Evolutionary conservation across 1,140 invertebrate species (phyloP), one percentile per base, ranked within the genome.

Genomic region (Muscidifurax raptorellus): DNA sequence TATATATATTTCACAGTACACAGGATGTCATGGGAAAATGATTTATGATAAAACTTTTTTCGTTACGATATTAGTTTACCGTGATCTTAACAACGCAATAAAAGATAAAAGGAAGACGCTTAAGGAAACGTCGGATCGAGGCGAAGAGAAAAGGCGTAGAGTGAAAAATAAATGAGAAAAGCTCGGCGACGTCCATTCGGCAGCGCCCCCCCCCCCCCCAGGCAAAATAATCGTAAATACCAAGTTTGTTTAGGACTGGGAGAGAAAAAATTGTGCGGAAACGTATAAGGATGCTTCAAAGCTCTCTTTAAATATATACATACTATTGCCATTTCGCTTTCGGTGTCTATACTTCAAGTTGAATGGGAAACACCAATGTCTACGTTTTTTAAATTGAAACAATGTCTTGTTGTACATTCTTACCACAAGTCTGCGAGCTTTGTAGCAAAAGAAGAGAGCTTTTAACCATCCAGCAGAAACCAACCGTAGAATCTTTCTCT

Each of bases 111-210:
- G 28, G 28, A 25, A 67, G 71, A 47, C 36, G 13, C 7, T 27
- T 25, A 80, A 71, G 64, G 36, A 69, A 80, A 28, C 12, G 27
- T 52, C 32, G 9, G 36, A 18, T 81, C 18, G 40, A 5, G 67
- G 44, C 32, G 59, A 59, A 74, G 22, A 9, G 18, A 59, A 59
- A 59, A 0, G 5, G 36, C 7, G 52, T n/a, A 81, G 44, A 44
- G 10, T 47, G 30, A 74, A 80, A 71, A 27, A n/a, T 80, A 80
- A 80, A 80, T 71, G 79, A 80, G 47, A 66, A 69, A 80, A 80
- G 66, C 25, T 81, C 71, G 30, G 67, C 32, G 44, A 81, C 27
- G 5, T 59, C 47, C 52, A n/a, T 59, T n/a, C 66, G n/a, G n/a
- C n/a, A n/a, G n/a, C 32, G 9, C 40, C 59, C 52, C 22, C 9